phyloP scores from a whole-genome alignment of 1,140 invertebrate genomes.

The Dendroctonus ponderosae region DNA sequence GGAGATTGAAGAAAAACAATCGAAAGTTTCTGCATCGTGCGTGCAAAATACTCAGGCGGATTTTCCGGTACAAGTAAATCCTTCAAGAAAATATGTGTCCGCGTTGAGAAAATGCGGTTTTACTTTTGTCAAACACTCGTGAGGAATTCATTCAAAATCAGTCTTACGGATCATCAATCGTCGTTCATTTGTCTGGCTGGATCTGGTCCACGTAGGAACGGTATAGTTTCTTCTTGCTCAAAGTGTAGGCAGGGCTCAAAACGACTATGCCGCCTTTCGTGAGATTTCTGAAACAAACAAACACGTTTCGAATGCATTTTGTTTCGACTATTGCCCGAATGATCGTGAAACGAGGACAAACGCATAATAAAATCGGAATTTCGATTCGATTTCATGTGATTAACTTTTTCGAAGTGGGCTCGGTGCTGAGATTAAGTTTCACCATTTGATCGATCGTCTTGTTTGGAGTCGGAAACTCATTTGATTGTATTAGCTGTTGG shows the following conservation, averaged over 20 bases:
- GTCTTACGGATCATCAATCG: slow-evolving; percentile 16
- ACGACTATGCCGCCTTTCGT: slow-evolving; percentile 79
- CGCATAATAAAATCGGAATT: neutral
- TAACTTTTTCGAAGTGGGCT: slow-evolving; percentile 10
- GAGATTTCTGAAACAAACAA: slow-evolving; percentile 65
- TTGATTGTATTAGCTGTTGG: too few species aligned
- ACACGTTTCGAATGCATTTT: neutral
- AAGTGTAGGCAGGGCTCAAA: slow-evolving; percentile 77
- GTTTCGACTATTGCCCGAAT: too few species aligned
- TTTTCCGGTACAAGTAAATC: slow-evolving; percentile 6
- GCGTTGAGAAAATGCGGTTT: slow-evolving; percentile 7
- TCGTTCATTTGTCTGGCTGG: slow-evolving; percentile 27
- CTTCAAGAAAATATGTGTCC: slow-evolving; percentile 17
- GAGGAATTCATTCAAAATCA: slow-evolving; percentile 28
- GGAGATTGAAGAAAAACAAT: too few species aligned
- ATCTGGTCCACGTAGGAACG: slow-evolving; percentile 56
- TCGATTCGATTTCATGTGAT: slow-evolving; percentile 3
- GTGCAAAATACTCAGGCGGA: too few species aligned
- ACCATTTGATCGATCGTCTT: slow-evolving; percentile 12
- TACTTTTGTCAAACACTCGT: slow-evolving; percentile 11
- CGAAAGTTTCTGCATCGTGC: too few species aligned
- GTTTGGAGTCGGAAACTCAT: slow-evolving; percentile 2
- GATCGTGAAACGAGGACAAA: too few species aligned
- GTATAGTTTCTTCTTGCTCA: slow-evolving; percentile 86
- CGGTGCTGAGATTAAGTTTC: slow-evolving; percentile 10